These are phyloP conservation scores for Phalacrocorax pelagicus DNA, from an alignment of 2,113 vertebrate species.

Conservation along the genomic window DNA sequence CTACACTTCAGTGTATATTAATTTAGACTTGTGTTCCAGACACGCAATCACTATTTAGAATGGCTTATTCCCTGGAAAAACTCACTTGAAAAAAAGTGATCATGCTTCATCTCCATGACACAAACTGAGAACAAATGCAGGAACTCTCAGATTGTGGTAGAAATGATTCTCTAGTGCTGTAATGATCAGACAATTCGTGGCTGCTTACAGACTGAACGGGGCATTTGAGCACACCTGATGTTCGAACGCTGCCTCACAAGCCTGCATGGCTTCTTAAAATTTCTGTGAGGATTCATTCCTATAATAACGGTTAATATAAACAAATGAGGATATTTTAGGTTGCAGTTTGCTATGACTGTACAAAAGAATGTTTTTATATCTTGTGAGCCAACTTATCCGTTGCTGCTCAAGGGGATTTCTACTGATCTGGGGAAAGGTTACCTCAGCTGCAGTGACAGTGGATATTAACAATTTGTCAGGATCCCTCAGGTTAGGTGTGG, in stretches of 20 bases:
- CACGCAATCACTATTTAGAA: background rate
- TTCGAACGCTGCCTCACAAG: background rate
- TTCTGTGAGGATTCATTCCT: background rate
- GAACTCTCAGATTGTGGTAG: background rate
- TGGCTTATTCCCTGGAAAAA: background rate
- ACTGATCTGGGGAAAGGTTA: background rate
- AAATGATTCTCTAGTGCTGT: background rate
- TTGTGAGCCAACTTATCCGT: background rate
- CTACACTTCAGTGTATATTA: background rate
- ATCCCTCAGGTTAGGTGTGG: background rate
- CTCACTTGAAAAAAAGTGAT: background rate
- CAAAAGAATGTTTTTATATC: background rate
- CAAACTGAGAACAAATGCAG: background rate
- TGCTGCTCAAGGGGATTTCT: background rate
- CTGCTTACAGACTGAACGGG: background rate
- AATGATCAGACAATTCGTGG: background rate
- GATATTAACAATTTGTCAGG: background rate
- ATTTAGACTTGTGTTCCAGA: background rate
- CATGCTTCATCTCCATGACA: background rate
- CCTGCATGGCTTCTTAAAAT: background rate
- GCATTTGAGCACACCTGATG: background rate
- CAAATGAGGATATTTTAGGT: background rate
- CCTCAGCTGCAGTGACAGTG: background rate
- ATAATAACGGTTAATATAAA: background rate
- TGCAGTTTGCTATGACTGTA: background rate